These are phyloP conservation scores for Subacronicta megacephala DNA, from an alignment of 2,888 invertebrate genomes.

Conservation along the genomic window DNA sequence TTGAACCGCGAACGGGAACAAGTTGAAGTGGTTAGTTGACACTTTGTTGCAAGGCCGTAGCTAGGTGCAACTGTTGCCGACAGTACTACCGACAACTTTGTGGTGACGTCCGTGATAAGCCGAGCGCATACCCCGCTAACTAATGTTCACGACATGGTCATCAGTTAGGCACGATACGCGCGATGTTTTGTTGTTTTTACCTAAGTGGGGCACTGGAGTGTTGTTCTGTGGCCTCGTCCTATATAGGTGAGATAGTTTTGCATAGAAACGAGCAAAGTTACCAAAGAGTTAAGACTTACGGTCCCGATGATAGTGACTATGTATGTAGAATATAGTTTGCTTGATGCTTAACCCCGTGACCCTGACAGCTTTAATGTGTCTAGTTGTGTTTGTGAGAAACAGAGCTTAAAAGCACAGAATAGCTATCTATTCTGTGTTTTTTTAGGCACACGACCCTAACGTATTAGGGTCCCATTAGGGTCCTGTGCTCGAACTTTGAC, in stretches of 20 bases:
- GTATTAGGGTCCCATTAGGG: too few species aligned
- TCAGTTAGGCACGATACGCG: conserved; percentile 24
- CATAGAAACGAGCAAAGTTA: conserved; percentile 9
- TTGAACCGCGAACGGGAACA: conserved; percentile 61
- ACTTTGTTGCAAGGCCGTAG: conserved; percentile 80
- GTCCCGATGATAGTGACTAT: neutral
- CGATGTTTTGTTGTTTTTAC: conserved; percentile 22
- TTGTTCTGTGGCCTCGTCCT: conserved; percentile 16
- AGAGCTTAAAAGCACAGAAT: too few species aligned
- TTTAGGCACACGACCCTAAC: too few species aligned
- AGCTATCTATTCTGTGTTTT: too few species aligned
- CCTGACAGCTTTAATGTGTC: too few species aligned
- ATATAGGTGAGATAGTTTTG: conserved; percentile 14
- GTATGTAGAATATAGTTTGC: neutral
- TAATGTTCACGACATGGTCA: conserved; percentile 48
- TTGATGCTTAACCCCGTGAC: too few species aligned
- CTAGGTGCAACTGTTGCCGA: conserved; percentile 71
- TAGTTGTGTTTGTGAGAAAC: too few species aligned
- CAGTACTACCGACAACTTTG: conserved; percentile 66
- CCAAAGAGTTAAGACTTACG: conserved; percentile 1
- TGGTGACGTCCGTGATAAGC: conserved; percentile 67
- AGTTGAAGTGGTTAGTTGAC: conserved; percentile 78
- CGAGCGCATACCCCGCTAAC: conserved; percentile 54
- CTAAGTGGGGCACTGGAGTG: conserved; percentile 9
- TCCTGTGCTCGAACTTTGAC: too few species aligned